phyloP scores from a whole-genome alignment of 1,140 invertebrate species.

The Bombus polaris region DNA sequence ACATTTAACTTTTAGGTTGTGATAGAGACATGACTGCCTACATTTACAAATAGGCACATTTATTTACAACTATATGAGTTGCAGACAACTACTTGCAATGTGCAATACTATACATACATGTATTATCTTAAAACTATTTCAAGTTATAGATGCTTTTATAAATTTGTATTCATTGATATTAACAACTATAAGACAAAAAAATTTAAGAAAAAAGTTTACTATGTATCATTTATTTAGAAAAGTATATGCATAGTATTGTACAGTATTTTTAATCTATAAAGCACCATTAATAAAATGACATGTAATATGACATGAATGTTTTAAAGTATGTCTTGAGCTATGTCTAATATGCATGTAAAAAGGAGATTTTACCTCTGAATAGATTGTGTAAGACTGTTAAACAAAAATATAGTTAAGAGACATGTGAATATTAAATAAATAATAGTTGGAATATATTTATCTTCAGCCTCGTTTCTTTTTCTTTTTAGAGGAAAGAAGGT shows the following conservation, averaged over 20 bases:
- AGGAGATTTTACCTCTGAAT: slow-evolving; percentile 79
- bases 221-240: not conserved
- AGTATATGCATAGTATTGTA: slow-evolving; percentile 6
- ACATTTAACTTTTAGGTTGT: not conserved
- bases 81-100: slow-evolving; percentile 20
- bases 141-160: not conserved
- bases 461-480: not conserved
- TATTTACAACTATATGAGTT: not conserved
- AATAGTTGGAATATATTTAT: slow-evolving; percentile 27
- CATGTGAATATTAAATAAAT: slow-evolving; percentile 51
- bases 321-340: slow-evolving; percentile 54
- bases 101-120: slow-evolving; percentile 9
- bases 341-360: slow-evolving; percentile 69
- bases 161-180: not conserved
- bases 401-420: slow-evolving; percentile 72
- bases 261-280: slow-evolving; percentile 21
- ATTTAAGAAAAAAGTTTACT: not conserved
- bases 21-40: not conserved
- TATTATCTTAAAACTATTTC: not conserved
- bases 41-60: not conserved
- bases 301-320: slow-evolving; percentile 39
- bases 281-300: slow-evolving; percentile 40
- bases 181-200: not conserved
- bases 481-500: not conserved
- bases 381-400: slow-evolving; percentile 80